A percentile compares a stretch with the other conserved stretches of the same genome.
phyloP scores from a whole-genome alignment of 1,140 invertebrate species.

The Stegodyphus mimosarum region DNA sequence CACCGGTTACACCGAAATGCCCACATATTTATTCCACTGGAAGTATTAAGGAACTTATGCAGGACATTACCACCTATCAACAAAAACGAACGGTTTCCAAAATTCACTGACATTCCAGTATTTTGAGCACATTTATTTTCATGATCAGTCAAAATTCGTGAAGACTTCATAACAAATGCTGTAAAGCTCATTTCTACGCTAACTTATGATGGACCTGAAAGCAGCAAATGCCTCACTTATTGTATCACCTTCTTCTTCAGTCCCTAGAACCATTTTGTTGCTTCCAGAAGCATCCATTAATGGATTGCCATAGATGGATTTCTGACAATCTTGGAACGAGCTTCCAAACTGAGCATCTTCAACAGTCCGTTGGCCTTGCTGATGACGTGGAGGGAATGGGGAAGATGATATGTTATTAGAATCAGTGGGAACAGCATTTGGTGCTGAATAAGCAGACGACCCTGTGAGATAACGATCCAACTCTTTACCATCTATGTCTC shows the following conservation, averaged over 20 bases:
- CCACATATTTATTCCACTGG: neutral
- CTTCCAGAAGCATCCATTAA: constrained; percentile 8
- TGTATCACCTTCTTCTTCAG: constrained; percentile 37
- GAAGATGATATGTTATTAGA: neutral
- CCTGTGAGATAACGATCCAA: constrained; percentile 52
- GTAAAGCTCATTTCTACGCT: neutral
- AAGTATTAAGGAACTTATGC: neutral
- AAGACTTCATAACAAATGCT: neutral
- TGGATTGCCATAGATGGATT: constrained; percentile 16
- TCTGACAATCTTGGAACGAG: constrained; percentile 37
- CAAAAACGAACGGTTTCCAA: neutral
- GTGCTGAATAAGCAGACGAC: neutral
- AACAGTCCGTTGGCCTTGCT: constrained; percentile 6
- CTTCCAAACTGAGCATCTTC: constrained; percentile 11
- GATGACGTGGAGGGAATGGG: neutral
- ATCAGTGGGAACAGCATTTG: neutral
- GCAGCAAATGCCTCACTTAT: constrained; percentile 54
- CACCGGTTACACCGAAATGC: neutral
- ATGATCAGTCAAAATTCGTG: neutral
- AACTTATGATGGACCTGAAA: constrained; percentile 50
- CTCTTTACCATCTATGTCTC: constrained; percentile 52
- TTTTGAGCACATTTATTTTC: neutral
- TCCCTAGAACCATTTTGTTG: constrained; percentile 9
- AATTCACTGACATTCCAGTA: neutral
- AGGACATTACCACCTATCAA: neutral